Base-by-base conservation (phyloP, 2,888 invertebrate species). In the Pterostichus niger region DNA sequence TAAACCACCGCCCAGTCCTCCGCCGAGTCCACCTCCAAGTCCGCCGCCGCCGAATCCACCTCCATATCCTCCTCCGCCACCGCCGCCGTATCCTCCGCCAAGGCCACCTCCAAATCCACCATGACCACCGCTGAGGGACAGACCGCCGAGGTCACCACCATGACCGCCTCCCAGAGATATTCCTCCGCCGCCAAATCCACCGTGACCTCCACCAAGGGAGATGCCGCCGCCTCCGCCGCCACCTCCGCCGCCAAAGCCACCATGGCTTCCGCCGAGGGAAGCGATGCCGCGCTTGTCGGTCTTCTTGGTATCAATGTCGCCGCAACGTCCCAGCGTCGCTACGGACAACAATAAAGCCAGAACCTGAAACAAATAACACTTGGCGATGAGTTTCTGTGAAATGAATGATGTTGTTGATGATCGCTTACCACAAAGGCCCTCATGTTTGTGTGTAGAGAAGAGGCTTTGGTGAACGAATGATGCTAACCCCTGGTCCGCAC, bases 301-400 rank as follows among this genome's bases (percentile, higher is more conserved):
- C 17, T 77, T 83, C 68, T 77, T 82, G 13, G 59, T 68, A n/a
- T 80, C 84, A 44, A 82, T 73, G 59, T 84, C 84, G 17, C 86
- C 86, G 79, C 85, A 84, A 80, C 83, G 84, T 13, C 81, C 71
- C 31, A 82, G 52, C 40, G 83, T 78, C 52, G 83, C 79, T 68
- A 86, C 86, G 54, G 87, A 87, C 40, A 87, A 73, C 33, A 85
- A 85, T 49, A 86, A 84, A 49, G 86, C 88, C 75, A 88, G 84
- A 79, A 88, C 85, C 90, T 90, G 85, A 0, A 86, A 86, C 9
- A 84, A 85, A 31, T 24, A 44, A 35, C 31, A 64, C 24, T 59
- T 6, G 7, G 24, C 1, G 40, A 73, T 54, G 9, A 54, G 83
- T 49, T 2, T 6, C 13, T 49, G 49, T 49, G 1, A 0, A 2